Evolutionary conservation across 2,888 invertebrate genomes (phyloP).

Genomic region (Nomada fucata): DNA sequence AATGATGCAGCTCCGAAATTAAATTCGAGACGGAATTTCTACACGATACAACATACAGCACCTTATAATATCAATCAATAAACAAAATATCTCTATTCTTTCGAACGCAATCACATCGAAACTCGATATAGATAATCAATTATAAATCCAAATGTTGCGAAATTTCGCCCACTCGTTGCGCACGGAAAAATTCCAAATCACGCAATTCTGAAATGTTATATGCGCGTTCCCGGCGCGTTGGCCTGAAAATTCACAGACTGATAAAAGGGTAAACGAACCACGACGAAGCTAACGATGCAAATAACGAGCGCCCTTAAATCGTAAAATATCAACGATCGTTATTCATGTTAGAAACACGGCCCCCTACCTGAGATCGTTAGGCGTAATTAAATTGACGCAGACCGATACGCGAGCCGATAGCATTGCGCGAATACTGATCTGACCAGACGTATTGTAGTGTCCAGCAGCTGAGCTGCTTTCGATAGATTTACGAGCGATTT

Average conservation of each 20-base stretch:
- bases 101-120: too few species aligned
- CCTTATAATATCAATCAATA: too few species aligned
- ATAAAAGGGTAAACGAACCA: conserved; percentile 24
- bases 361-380: conserved; percentile 60
- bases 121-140: too few species aligned
- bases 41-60: too few species aligned
- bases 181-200: conserved; percentile 6
- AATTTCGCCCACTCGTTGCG: too few species aligned
- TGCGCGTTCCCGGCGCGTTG: background rate
- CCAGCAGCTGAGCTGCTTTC: conserved; percentile 39
- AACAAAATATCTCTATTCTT: too few species aligned
- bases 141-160: too few species aligned
- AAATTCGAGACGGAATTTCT: background rate
- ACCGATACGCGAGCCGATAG: conserved; percentile 66
- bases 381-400: conserved; percentile 75
- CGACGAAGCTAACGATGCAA: conserved; percentile 51
- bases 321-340: conserved; percentile 62
- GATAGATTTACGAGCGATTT: conserved; percentile 70
- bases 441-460: conserved; percentile 57
- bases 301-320: conserved; percentile 63
- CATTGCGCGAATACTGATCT: conserved; percentile 48
- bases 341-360: conserved; percentile 44
- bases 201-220: background rate
- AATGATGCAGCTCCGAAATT: background rate
- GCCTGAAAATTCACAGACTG: background rate